Base-by-base conservation (phyloP, 2,797 vertebrate genomes). In the Cossypha caffra region DNA sequence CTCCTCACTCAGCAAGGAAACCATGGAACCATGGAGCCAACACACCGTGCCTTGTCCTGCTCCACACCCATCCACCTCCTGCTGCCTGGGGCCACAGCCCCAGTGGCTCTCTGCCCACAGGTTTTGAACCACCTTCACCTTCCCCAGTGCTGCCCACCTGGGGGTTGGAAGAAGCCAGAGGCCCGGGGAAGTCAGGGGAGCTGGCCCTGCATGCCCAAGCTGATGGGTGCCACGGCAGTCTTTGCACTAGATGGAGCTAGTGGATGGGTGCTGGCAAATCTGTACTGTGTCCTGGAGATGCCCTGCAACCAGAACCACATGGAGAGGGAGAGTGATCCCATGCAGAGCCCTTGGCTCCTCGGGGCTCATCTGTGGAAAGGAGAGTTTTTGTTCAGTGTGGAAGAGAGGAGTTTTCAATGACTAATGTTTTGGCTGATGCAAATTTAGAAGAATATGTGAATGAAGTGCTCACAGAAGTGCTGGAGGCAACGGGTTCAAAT, bases 161-260 rank as follows among this genome's bases (percentile, higher is more conserved):
- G 33, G 50, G n/a, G 18, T 31, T 31, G 3, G 2, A 15, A 54
- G 62, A 66, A 86, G 48, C 28, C 62, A 40, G 47, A 8, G 54
- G 3, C 10, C 33, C 2, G 0, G 3, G 24, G 13, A 14, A 40
- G 26, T 9, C 25, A 48, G 63, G n/a, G 31, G 45, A 62, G 12
- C 52, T 35, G 33, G 26, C 25, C 68, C 64, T 16, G 1, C 0
- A 0, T 40, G 35, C 66, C 77, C 71, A 33, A 1, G 51, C 25
- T 63, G 86, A 25, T 3, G 10, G 69, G 66, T 10, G 38, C 14
- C 8, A 0, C 0, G 1, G 68, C 35, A 74, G 38, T 28, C 86
- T 81, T 90, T 79, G 93, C 95, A 95, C 94, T 95, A 96, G 94
- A 82, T 97, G 95, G 94, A 95, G 93, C 94, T 90, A 95, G 93